Evolutionary conservation across 2,113 vertebrate genomes (phyloP).

Genomic region (Crotalus tigris): DNA sequence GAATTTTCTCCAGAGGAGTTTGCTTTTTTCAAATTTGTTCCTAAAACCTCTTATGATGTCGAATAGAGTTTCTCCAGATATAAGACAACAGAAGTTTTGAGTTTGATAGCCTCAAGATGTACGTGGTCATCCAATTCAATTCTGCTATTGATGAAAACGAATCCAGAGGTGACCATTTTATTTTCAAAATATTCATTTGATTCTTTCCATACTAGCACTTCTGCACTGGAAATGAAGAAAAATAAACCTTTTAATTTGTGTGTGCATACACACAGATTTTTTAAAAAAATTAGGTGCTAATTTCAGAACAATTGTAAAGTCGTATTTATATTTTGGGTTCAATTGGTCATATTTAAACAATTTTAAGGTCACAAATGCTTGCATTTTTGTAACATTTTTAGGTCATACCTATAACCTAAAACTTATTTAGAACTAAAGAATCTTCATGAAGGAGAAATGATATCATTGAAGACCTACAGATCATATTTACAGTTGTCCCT

Average conservation of each 20-base stretch:
- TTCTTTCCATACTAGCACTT: neutral
- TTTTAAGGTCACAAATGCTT: neutral
- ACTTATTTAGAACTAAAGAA: neutral
- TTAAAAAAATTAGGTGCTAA: neutral
- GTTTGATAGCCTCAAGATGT: neutral
- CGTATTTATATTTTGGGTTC: neutral
- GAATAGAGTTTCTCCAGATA: neutral
- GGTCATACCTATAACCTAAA: neutral
- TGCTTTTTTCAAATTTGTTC: neutral
- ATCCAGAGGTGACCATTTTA: neutral
- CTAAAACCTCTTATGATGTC: neutral
- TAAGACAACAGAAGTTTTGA: neutral
- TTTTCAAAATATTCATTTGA: neutral
- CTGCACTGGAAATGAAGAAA: neutral
- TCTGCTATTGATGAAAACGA: neutral
- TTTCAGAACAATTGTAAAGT: neutral
- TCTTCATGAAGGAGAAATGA: neutral
- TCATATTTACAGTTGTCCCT: neutral
- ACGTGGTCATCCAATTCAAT: neutral
- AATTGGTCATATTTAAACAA: neutral
- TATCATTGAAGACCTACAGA: neutral
- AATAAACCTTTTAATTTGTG: neutral
- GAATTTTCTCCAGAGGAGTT: neutral
- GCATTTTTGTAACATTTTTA: neutral
- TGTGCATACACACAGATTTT: neutral